Evolutionary conservation across 1,140 invertebrate genomes (phyloP).

Genomic region (Caenorhabditis tropicalis): DNA sequence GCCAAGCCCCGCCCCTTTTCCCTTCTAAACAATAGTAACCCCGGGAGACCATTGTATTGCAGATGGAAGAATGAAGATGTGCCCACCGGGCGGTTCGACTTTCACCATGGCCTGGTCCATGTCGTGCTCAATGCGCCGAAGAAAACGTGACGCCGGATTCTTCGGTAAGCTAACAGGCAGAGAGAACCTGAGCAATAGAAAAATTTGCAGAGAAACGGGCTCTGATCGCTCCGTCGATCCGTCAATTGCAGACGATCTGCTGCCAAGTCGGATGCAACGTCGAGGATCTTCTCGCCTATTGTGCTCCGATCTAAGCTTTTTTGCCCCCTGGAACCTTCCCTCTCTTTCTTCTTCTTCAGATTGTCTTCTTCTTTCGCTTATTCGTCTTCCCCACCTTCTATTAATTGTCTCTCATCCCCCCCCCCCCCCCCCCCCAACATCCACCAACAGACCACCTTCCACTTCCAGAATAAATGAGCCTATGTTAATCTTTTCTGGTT

Average conservation of each 20-base stretch:
- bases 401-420: too few species aligned
- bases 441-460: too few species aligned
- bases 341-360: background rate
- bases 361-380: background rate
- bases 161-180: constrained; percentile 4
- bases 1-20: background rate
- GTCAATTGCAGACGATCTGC: constrained; percentile 56
- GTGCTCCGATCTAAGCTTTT: constrained; percentile 42
- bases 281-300: constrained; percentile 55
- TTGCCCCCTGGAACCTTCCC: background rate
- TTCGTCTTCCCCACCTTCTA: background rate
- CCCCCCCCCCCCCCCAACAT: too few species aligned
- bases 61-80: constrained; percentile 47
- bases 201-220: constrained; percentile 23
- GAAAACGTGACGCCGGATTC: constrained; percentile 15
- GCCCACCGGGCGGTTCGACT: constrained; percentile 47
- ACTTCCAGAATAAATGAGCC: too few species aligned
- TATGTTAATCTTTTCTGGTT: too few species aligned
- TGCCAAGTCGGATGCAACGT: constrained; percentile 55
- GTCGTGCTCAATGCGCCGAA: constrained; percentile 50
- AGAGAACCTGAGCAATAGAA: too few species aligned
- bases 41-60: background rate
- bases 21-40: background rate
- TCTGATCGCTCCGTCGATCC: constrained; percentile 52
- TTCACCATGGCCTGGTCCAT: constrained; percentile 55